Conservation (phyloP, 1,140 invertebrate species). For the Drosophila obscura region DNA sequence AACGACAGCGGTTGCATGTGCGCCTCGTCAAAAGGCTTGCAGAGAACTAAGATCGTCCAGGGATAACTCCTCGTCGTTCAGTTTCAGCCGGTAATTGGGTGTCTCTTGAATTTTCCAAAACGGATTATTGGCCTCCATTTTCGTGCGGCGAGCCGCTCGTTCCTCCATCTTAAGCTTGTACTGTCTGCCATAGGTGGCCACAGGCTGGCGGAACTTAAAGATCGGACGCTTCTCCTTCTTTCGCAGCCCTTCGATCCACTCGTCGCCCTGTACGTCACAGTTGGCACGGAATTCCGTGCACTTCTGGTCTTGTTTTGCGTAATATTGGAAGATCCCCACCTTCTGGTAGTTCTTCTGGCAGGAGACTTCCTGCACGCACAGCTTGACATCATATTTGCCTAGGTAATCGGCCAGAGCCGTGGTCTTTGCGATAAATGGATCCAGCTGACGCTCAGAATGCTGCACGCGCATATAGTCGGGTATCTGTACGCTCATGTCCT, state of each 20-base stretch:
- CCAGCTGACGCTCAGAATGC: constrained; percentile 59
- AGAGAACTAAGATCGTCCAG: constrained; percentile 45
- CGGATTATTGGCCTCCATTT: constrained; percentile 41
- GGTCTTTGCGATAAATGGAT: constrained; percentile 56
- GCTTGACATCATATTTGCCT: not conserved
- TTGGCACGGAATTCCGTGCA: constrained; percentile 50
- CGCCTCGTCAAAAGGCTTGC: constrained; percentile 52
- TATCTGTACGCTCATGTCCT: constrained; percentile 34
- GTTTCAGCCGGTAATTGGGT: constrained; percentile 34
- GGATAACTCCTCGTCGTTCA: constrained; percentile 30
- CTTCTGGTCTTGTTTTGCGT: not conserved
- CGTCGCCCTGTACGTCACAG: constrained; percentile 36
- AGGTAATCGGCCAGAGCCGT: constrained; percentile 37
- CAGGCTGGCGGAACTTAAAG: constrained; percentile 42
- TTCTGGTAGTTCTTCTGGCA: constrained; percentile 38
- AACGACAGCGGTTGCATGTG: constrained; percentile 56
- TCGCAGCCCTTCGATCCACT: constrained; percentile 43
- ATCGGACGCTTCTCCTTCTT: constrained; percentile 37
- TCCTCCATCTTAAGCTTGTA: constrained; percentile 37
- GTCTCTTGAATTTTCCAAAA: constrained; percentile 28
- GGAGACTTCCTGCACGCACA: constrained; percentile 44
- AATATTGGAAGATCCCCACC: constrained; percentile 55
- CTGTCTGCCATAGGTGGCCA: constrained; percentile 22
- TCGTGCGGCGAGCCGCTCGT: not conserved
- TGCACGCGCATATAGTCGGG: constrained; percentile 66